These are phyloP conservation scores for Chelidonichthys spinosus DNA, from an alignment of 2,797 vertebrate genomes.

Conservation along the genomic window DNA sequence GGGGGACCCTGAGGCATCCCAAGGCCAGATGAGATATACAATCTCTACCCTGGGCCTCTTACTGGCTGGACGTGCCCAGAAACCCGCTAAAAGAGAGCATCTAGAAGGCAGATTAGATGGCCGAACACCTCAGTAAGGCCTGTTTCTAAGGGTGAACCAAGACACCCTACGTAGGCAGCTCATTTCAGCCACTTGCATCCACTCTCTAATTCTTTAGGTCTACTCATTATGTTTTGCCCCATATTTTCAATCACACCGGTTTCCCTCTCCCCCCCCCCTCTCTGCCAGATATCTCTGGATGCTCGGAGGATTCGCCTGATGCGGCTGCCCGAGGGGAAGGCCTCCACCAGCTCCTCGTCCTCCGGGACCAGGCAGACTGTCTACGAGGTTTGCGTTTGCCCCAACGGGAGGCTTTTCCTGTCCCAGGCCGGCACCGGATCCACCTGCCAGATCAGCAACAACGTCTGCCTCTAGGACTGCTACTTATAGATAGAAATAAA, in stretches of 20 bases:
- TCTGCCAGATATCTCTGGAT: conserved; percentile 91
- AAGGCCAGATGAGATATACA: no score
- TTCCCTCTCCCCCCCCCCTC: conserved; percentile 2
- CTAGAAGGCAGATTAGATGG: no score
- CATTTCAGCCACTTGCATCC: no score
- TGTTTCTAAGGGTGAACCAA: no score
- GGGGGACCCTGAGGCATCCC: no score
- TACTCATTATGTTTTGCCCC: not conserved
- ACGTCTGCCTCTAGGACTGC: conserved; percentile 91
- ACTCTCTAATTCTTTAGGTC: not conserved
- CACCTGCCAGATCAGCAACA: conserved; percentile 97
- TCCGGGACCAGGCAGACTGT: conserved; percentile 92
- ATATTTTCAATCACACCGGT: conserved; percentile 3
- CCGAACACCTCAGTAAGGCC: no score
- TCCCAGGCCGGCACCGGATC: conserved; percentile 94
- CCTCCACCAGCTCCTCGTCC: conserved; percentile 81
- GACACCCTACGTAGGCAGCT: no score
- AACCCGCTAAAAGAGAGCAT: no score
- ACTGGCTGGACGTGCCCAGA: no score
- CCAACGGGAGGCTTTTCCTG: conserved; percentile 95
- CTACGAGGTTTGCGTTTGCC: conserved; percentile 96
- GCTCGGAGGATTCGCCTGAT: conserved; percentile 93
- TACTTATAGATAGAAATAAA: conserved; percentile 20
- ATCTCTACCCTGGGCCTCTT: no score
- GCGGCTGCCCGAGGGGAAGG: conserved; percentile 92